Conservation (phyloP, 2,888 invertebrate species). For the Drosophila picticornis region DNA sequence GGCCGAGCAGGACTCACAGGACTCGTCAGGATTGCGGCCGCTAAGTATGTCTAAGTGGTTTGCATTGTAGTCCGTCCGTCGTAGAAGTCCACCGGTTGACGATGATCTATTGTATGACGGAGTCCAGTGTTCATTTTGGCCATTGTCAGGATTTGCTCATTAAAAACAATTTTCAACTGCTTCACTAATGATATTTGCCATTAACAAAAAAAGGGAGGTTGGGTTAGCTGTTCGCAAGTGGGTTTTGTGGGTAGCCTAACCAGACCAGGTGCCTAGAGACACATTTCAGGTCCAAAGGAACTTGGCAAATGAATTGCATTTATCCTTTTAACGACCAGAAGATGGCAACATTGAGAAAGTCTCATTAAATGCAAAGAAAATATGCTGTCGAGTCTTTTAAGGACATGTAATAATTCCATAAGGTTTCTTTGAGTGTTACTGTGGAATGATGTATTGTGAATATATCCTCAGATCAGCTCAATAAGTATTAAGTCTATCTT, state of each 20-base stretch:
- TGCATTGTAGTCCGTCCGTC: conserved; percentile 37
- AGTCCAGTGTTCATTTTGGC: conserved; percentile 43
- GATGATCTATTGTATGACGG: conserved; percentile 66
- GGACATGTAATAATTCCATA: neutral
- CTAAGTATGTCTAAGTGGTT: conserved; percentile 77
- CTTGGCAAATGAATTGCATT: conserved; percentile 31
- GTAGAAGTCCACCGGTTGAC: conserved; percentile 4
- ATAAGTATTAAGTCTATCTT: neutral
- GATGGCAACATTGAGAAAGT: neutral
- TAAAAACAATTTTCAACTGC: conserved; percentile 53
- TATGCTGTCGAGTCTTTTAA: neutral
- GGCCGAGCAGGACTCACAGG: conserved; percentile 1
- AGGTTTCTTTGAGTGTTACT: neutral
- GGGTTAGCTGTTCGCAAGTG: conserved; percentile 11
- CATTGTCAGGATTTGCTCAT: conserved; percentile 58
- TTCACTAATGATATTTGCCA: conserved; percentile 51
- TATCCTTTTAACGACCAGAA: neutral
- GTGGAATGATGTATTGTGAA: neutral
- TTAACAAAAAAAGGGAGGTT: neutral
- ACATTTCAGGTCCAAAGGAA: neutral
- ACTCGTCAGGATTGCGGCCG: conserved; percentile 7
- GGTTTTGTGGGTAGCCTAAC: conserved; percentile 17
- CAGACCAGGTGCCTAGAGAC: conserved; percentile 14
- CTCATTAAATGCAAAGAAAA: conserved; percentile 1
- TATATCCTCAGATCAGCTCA: neutral